phyloP scores from a whole-genome alignment of 2,888 invertebrate species.

The Poecilobothrus nobilitatus region DNA sequence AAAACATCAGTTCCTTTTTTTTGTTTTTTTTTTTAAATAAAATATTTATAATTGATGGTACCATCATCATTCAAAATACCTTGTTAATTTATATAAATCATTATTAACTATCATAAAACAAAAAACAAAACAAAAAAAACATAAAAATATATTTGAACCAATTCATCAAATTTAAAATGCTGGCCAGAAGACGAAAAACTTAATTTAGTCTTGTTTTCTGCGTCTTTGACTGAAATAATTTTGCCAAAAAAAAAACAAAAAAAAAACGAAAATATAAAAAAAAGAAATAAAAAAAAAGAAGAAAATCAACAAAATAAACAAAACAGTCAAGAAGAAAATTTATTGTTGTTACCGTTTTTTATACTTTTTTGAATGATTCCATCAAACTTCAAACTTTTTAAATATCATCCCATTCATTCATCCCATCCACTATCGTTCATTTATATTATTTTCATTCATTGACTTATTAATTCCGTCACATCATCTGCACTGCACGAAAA shows the following conservation, averaged over 20 bases:
- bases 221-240: background rate
- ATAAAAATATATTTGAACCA: background rate
- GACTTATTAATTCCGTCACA: background rate
- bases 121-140: too few species aligned
- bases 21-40: too few species aligned
- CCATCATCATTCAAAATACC: background rate
- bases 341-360: background rate
- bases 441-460: background rate
- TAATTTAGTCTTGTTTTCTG: background rate
- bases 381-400: background rate
- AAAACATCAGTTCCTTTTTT: too few species aligned
- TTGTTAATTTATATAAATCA: background rate
- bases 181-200: background rate
- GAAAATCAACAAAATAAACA: too few species aligned
- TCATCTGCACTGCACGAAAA: conserved; percentile 5
- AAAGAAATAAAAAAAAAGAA: too few species aligned
- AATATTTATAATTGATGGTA: too few species aligned
- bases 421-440: background rate
- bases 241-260: background rate
- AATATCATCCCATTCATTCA: background rate
- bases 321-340: background rate
- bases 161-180: background rate
- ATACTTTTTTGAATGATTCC: background rate
- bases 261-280: background rate
- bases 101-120: background rate